These are phyloP conservation scores for Hypomecis punctinalis DNA, from an alignment of 2,888 invertebrate genomes.

Conservation along the genomic window DNA sequence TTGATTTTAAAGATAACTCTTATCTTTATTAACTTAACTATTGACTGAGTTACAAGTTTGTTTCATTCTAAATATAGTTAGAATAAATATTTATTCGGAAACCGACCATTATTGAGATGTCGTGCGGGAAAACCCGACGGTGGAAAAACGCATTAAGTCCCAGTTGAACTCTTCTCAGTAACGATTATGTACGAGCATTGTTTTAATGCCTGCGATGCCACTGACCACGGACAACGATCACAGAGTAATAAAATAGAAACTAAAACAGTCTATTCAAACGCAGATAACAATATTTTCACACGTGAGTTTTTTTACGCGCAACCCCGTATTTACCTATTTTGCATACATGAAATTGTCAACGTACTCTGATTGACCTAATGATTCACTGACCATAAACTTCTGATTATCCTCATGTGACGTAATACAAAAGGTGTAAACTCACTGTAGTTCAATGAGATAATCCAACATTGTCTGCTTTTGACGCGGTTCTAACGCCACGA, in stretches of 20 bases:
- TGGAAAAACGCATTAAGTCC: slow-evolving; percentile 60
- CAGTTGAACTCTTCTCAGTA: slow-evolving; percentile 65
- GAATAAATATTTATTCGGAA: slow-evolving; percentile 47
- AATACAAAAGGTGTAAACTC: slow-evolving; percentile 63
- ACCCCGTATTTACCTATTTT: slow-evolving; percentile 63
- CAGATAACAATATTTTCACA: slow-evolving; percentile 53
- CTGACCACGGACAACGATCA: slow-evolving; percentile 58
- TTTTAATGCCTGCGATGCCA: slow-evolving; percentile 62
- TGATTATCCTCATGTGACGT: slow-evolving; percentile 78
- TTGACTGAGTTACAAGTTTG: slow-evolving; percentile 27
- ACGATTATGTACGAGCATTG: slow-evolving; percentile 69
- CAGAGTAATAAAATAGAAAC: slow-evolving; percentile 57
- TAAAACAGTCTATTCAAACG: slow-evolving; percentile 40
- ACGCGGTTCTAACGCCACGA: slow-evolving; percentile 46
- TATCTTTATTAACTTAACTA: slow-evolving; percentile 33
- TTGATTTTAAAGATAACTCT: slow-evolving; percentile 32
- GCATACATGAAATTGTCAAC: slow-evolving; percentile 78
- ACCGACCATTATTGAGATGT: slow-evolving; percentile 50
- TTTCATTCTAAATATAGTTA: slow-evolving; percentile 35
- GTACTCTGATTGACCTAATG: slow-evolving; percentile 80
- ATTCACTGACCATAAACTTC: slow-evolving; percentile 78
- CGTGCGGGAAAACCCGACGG: slow-evolving; percentile 69
- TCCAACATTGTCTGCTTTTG: slow-evolving; percentile 46
- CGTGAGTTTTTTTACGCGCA: slow-evolving; percentile 52
- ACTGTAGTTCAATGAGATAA: slow-evolving; percentile 55